These are phyloP conservation scores for Centruroides sculpturatus DNA, from an alignment of 1,140 invertebrate genomes.

Conservation along the genomic window DNA sequence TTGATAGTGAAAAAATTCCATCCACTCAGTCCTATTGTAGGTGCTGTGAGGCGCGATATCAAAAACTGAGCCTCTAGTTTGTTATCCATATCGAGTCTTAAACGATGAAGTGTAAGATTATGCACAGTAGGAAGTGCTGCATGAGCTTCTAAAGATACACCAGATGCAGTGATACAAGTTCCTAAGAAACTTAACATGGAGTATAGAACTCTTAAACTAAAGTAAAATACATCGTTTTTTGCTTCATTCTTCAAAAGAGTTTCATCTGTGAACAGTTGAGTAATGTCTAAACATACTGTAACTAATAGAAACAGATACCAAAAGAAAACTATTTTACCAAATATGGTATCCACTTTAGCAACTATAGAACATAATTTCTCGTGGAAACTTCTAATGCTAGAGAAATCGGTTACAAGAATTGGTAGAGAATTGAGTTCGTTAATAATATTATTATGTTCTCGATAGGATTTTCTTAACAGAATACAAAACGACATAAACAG, in stretches of 20 bases:
- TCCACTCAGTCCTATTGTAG: constrained; percentile 13
- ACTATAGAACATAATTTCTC: constrained; percentile 16
- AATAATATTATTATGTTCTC: constrained; percentile 12
- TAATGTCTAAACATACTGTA: constrained; percentile 16
- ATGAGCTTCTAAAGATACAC: constrained; percentile 15
- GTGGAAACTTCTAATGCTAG: constrained; percentile 11
- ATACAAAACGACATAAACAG: constrained; percentile 17
- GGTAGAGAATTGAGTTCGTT: background rate
- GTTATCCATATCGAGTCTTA: constrained; percentile 13
- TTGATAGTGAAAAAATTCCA: constrained; percentile 19
- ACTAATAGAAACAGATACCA: constrained; percentile 15
- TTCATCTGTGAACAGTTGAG: constrained; percentile 17
- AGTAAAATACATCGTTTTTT: constrained; percentile 16
- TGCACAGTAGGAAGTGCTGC: constrained; percentile 14
- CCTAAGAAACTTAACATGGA: constrained; percentile 17
- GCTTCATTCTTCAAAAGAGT: constrained; percentile 14
- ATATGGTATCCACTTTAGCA: constrained; percentile 10
- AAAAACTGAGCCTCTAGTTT: constrained; percentile 17
- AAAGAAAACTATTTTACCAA: constrained; percentile 16
- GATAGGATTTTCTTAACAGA: constrained; percentile 11
- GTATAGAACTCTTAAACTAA: constrained; percentile 16
- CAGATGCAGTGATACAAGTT: constrained; percentile 14
- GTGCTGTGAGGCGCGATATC: constrained; percentile 12
- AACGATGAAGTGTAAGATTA: constrained; percentile 7
- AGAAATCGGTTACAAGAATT: background rate